Percentiles rank a stretch among this genome's conserved stretches.
These are phyloP conservation scores for Macrostomum lignano DNA, from an alignment of 1,140 invertebrate genomes.

Conservation along the genomic window DNA sequence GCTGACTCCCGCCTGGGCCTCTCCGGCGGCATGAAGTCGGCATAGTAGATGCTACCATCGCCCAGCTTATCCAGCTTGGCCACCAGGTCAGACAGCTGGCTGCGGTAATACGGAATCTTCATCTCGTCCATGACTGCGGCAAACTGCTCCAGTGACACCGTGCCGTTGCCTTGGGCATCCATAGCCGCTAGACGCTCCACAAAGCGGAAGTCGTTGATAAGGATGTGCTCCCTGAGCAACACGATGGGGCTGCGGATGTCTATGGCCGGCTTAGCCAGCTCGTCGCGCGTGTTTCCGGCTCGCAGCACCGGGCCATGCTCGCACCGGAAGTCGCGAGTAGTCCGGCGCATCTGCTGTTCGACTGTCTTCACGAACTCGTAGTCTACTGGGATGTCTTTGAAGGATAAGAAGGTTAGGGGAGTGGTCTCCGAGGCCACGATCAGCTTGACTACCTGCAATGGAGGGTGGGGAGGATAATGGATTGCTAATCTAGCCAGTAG, in stretches of 20 bases:
- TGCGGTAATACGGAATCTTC: constrained; percentile 5
- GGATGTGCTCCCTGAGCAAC: constrained; percentile 17
- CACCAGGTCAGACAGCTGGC: constrained; percentile 7
- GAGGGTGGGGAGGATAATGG: no score
- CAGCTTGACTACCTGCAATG: no score
- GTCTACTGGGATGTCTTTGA: constrained; percentile 21
- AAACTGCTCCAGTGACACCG: constrained; percentile 16
- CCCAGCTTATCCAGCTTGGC: constrained; percentile 8
- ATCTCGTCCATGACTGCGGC: constrained; percentile 8
- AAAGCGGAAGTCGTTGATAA: constrained; percentile 18
- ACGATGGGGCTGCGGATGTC: constrained; percentile 15
- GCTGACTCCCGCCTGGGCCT: no score
- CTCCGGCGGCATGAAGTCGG: no score
- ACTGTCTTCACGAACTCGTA: constrained; percentile 18
- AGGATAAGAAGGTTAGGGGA: not conserved
- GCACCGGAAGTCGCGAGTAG: constrained; percentile 14
- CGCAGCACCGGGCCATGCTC: constrained; percentile 15
- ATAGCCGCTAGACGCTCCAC: constrained; percentile 16
- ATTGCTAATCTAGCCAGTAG: no score
- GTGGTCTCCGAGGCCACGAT: constrained; percentile 1
- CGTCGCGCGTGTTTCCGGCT: constrained; percentile 19
- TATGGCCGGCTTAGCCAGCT: constrained; percentile 17
- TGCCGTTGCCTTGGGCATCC: constrained; percentile 12
- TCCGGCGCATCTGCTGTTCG: constrained; percentile 15
- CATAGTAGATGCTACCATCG: constrained; percentile 9